Conservation (phyloP, 2,797 vertebrate genomes). For the Echeneis naucrates region DNA sequence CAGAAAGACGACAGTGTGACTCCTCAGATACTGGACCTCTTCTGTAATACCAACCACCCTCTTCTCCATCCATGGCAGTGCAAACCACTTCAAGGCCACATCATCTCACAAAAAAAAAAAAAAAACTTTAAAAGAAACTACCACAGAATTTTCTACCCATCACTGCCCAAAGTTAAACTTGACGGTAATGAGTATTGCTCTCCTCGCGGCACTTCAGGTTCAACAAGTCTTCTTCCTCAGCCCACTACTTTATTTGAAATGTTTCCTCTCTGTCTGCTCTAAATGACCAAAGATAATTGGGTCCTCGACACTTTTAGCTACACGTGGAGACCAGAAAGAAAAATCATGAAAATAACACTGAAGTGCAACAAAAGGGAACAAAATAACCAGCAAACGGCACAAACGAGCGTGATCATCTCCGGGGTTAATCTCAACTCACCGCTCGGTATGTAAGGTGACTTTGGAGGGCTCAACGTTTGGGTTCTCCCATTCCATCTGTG, state of each 20-base stretch:
- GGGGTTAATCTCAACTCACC: slow-evolving; percentile 81
- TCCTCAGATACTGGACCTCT: no score
- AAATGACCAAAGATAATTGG: not conserved
- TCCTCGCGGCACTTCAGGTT: not conserved
- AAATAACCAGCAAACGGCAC: not conserved
- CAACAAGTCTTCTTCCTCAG: not conserved
- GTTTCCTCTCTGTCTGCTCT: not conserved
- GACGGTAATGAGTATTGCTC: not conserved
- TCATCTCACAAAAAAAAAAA: not conserved
- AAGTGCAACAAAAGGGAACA: not conserved
- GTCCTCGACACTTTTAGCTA: not conserved
- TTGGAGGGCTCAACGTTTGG: slow-evolving; percentile 97
- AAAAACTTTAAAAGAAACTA: no score
- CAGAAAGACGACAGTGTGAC: no score
- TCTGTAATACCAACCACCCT: no score
- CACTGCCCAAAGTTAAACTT: not conserved
- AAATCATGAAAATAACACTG: not conserved
- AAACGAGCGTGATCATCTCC: not conserved
- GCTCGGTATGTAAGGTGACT: slow-evolving; percentile 94
- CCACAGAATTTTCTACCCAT: not conserved
- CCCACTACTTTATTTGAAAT: no score
- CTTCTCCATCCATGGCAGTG: not conserved
- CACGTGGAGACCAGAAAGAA: not conserved
- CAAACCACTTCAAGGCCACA: not conserved
- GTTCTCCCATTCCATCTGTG: slow-evolving; percentile 99